Percentiles rank a stretch among this genome's conserved stretches.
Conservation (phyloP, 2,113 vertebrate genomes). For the Empidonax alnorum region DNA sequence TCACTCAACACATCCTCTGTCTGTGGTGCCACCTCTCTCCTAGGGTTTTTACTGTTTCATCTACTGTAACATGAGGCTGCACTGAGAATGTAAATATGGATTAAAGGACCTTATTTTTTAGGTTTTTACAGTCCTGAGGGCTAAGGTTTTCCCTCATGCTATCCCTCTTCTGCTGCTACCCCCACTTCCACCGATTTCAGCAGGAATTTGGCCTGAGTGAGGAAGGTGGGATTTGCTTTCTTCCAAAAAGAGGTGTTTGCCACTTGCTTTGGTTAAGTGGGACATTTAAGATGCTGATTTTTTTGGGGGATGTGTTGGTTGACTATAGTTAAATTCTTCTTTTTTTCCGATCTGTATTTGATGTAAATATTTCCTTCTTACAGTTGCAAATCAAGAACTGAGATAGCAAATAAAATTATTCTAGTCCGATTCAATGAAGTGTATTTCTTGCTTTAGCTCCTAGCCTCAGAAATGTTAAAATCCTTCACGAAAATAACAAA, state of each 20-base stretch:
- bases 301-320: background rate
- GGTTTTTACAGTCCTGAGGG: background rate
- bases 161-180: background rate
- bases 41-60: background rate
- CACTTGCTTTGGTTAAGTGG: background rate
- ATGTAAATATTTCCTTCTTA: background rate
- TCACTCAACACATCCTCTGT: background rate
- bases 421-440: background rate
- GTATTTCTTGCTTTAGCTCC: background rate
- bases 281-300: background rate
- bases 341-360: background rate
- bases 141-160: background rate
- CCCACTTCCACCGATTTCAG: accelerated
- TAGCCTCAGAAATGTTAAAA: background rate
- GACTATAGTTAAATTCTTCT: background rate
- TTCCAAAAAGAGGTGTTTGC: background rate
- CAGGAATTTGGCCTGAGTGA: background rate
- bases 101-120: background rate
- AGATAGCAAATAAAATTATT: background rate
- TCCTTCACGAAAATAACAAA: background rate
- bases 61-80: background rate
- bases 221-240: background rate
- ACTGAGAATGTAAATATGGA: background rate
- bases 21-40: background rate
- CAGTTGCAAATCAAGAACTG: background rate